Evolutionary conservation across 92 coral and sea anemone genomes (phyloP).

Genomic region (Porites lobata): DNA sequence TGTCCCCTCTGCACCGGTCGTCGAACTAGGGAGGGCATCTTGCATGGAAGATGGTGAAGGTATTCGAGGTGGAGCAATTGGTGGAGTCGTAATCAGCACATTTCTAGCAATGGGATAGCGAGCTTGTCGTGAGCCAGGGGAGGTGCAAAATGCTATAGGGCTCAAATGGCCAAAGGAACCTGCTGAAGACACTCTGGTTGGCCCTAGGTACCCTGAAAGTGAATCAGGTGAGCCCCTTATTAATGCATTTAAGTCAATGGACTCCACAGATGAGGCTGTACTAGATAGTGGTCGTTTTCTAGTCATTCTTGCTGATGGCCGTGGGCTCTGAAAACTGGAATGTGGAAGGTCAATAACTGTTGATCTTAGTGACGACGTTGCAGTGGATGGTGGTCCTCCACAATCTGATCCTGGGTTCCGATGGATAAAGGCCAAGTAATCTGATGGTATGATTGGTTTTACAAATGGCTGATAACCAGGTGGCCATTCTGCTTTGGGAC

Average conservation of each 20-base stretch:
- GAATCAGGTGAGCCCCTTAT: conserved; percentile 98
- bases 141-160: conserved; percentile 84
- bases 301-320: conserved; percentile 80
- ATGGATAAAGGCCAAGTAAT: conserved; percentile 81
- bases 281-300: conserved; percentile 92
- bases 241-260: conserved; percentile 92
- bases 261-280: conserved; percentile 97
- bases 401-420: conserved; percentile 78
- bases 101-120: conserved; percentile 64
- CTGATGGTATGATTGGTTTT: conserved; percentile 86
- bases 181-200: conserved; percentile 90
- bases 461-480: conserved; percentile 72
- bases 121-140: conserved; percentile 75
- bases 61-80: conserved; percentile 78
- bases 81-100: conserved; percentile 83
- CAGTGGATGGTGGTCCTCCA: conserved; percentile 96
- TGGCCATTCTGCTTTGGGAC: conserved; percentile 99
- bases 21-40: conserved; percentile 83
- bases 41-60: conserved; percentile 70
- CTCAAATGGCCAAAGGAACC: conserved; percentile 99
- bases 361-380: conserved; percentile 94
- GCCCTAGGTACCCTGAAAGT: conserved; percentile 85
- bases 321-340: conserved; percentile 87
- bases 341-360: conserved; percentile 88
- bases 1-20: conserved; percentile 74